Base-by-base conservation (phyloP, 2,113 vertebrate genomes). In the Eleginops maclovinus region DNA sequence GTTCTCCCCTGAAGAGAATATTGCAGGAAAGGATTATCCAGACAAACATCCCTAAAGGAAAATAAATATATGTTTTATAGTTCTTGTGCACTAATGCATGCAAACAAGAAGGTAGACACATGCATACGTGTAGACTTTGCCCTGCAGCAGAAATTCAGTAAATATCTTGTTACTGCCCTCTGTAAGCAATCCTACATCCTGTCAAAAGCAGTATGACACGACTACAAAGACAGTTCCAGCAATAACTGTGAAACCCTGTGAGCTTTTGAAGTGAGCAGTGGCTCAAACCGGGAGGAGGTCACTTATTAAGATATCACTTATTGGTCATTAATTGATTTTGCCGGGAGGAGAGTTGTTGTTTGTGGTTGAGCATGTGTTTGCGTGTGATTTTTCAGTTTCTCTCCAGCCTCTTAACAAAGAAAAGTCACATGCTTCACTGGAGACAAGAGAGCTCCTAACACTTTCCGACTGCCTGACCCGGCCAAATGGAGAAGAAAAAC, bases 361-460 rank as follows among this genome's bases (percentile, higher is more conserved):
- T 75, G 36, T 61, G 36, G 14, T 36, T 22, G 15, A 16, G 24
- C 0, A 2, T 51, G 62, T 36, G 10, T 75, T 70, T 82, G 81
- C 55, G 40, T 87, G 81, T 43, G 26, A 82, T 65, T 73, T 79
- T 66, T 47, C 49, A 46, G 17, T 40, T 47, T 49, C 47, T 77
- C 47, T 14, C 22, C 16, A 1, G 82, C 79, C 81, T 87, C 40
- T 44, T 26, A 21, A 76, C 84, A 87, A 90, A 92, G 77, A 80
- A 85, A 84, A 88, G 79, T 69, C 53, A n/a, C 85, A 87, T 46
- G 85, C 90, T 85, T 84, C 85, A 77, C n/a, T 54, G 72, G 87
- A 91, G 88, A 92, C 75, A 74, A 87, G 87, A 93, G 89, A 79
- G 86, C 69, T 56, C 71, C 79, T 88, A 93, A 93, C 82, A 55